These are phyloP conservation scores for Chaetodon auriga DNA, from an alignment of 2,113 vertebrate genomes.

Conservation along the genomic window DNA sequence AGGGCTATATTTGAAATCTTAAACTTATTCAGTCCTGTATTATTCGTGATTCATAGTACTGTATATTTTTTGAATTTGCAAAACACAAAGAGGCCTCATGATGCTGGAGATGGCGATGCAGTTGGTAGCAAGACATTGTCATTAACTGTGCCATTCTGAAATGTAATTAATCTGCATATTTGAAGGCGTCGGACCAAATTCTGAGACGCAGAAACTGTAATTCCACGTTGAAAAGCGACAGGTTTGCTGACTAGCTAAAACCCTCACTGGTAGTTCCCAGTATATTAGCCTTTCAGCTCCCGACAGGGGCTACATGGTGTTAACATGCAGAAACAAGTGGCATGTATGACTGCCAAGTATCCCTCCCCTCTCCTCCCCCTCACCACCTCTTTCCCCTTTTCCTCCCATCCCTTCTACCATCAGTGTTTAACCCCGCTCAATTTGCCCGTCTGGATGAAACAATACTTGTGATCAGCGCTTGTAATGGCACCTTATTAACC, in stretches of 20 bases:
- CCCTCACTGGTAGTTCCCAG: constrained; percentile 14
- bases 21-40: background rate
- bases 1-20: background rate
- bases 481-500: constrained; percentile 88
- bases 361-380: constrained; percentile 1
- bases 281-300: constrained; percentile 48
- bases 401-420: constrained; percentile 75
- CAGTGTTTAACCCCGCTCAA: constrained; percentile 86
- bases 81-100: background rate
- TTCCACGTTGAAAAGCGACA: constrained; percentile 1
- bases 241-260: constrained; percentile 44
- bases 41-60: background rate
- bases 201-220: background rate
- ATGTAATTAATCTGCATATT: constrained; percentile 11
- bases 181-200: background rate
- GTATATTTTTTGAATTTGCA: background rate
- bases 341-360: constrained; percentile 73
- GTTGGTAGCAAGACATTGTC: background rate
- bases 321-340: constrained; percentile 80
- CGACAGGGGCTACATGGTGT: constrained; percentile 72
- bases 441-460: constrained; percentile 86
- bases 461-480: constrained; percentile 87
- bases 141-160: background rate
- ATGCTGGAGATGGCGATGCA: background rate
- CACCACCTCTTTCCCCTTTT: constrained; percentile 41